Evolutionary conservation across 2,113 vertebrate species (phyloP).

Genomic region (Siphamia tubifer): DNA sequence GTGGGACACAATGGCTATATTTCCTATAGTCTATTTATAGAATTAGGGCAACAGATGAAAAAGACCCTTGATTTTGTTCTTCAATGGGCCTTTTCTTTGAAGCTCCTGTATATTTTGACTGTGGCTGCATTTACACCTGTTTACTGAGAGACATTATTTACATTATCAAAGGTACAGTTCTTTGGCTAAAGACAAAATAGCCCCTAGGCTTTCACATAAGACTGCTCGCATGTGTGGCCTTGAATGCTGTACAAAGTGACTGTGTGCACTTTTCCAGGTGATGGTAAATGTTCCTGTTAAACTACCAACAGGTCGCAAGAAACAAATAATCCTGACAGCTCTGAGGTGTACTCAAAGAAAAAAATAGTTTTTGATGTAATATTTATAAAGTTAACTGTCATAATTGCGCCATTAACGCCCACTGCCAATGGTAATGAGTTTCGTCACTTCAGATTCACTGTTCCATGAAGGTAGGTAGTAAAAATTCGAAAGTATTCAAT

Average conservation of each 20-base stretch:
- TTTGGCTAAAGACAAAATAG: not conserved
- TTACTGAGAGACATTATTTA: slow-evolving; percentile 18
- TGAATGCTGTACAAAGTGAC: not conserved
- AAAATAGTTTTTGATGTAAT: too few relatives aligned
- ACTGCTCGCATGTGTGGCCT: too few relatives aligned
- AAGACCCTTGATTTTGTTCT: slow-evolving; percentile 3
- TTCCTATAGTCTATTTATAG: slow-evolving; percentile 51
- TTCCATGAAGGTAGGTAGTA: too few relatives aligned
- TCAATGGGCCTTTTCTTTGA: slow-evolving; percentile 10
- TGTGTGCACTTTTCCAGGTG: not conserved
- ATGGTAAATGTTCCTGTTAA: not conserved
- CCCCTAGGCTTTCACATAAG: not conserved
- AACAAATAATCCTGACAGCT: not conserved
- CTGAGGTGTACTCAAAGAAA: too few relatives aligned
- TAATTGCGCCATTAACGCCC: too few relatives aligned
- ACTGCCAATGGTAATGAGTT: too few relatives aligned
- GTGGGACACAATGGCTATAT: slow-evolving; percentile 46
- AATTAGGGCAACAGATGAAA: slow-evolving; percentile 48
- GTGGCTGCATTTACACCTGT: slow-evolving; percentile 11
- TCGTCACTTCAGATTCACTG: too few relatives aligned
- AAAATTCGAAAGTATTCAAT: too few relatives aligned
- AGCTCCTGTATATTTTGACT: slow-evolving; percentile 1
- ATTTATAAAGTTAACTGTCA: too few relatives aligned
- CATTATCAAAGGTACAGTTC: not conserved
- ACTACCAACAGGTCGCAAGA: not conserved